phyloP scores from a whole-genome alignment of 2,113 vertebrate genomes.

The Chloroceryle aenea region DNA sequence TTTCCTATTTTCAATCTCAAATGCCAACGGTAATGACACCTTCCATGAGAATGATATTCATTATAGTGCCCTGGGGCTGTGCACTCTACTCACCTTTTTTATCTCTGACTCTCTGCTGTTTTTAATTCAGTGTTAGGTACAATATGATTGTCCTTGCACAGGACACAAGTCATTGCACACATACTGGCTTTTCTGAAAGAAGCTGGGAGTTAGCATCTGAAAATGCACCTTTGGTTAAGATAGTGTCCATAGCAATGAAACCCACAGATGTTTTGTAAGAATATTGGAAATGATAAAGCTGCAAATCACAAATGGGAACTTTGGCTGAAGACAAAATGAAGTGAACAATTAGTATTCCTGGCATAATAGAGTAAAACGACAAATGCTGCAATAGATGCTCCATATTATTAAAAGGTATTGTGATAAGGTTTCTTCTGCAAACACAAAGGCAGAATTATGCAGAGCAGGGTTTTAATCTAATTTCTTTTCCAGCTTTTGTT shows the following conservation, averaged over 20 bases:
- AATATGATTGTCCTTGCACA: not conserved
- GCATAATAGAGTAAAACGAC: slow-evolving; percentile 10
- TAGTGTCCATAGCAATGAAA: not conserved
- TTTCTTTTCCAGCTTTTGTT: slow-evolving; percentile 73
- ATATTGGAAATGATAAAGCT: not conserved
- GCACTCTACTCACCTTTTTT: slow-evolving; percentile 24
- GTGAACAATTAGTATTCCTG: slow-evolving; percentile 31
- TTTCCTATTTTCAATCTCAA: slow-evolving; percentile 37
- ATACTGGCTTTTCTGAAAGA: not conserved
- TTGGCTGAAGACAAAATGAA: slow-evolving; percentile 47
- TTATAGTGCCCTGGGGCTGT: not conserved
- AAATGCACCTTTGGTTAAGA: slow-evolving; percentile 1
- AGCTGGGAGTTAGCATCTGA: not conserved
- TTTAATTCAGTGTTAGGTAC: not conserved
- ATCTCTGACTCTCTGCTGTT: not conserved
- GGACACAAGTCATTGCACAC: not conserved
- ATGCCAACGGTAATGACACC: slow-evolving; percentile 42
- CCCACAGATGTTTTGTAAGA: not conserved
- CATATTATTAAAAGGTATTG: slow-evolving; percentile 53
- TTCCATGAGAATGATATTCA: not conserved
- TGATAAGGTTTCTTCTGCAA: slow-evolving; percentile 55
- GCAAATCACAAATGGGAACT: slow-evolving; percentile 8
- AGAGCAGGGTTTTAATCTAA: slow-evolving; percentile 52
- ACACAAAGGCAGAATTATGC: slow-evolving; percentile 57
- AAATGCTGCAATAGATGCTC: not conserved